Evolutionary conservation across 2,113 vertebrate species (phyloP).

Genomic region (Anthoscopus minutus): DNA sequence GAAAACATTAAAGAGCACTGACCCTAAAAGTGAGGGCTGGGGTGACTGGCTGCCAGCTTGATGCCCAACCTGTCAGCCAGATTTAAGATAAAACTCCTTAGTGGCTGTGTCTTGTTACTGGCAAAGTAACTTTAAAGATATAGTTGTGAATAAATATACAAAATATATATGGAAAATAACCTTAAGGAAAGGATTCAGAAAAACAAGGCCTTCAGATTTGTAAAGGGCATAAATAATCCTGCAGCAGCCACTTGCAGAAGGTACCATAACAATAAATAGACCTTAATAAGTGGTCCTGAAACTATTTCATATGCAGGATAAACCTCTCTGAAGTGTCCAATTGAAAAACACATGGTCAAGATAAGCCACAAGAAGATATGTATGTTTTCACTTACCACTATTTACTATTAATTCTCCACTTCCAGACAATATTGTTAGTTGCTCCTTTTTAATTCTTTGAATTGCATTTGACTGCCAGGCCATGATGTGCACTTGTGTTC

Average conservation of each 20-base stretch:
- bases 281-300: neutral
- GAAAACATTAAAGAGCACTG: neutral
- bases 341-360: neutral
- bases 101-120: neutral
- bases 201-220: neutral
- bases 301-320: neutral
- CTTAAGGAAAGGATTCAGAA: neutral
- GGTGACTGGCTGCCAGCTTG: neutral
- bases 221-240: neutral
- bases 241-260: neutral
- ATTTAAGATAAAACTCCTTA: neutral
- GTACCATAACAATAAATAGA: neutral
- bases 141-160: neutral
- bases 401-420: neutral
- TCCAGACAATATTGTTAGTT: neutral
- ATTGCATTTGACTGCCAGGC: neutral
- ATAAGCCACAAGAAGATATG: neutral
- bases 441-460: neutral
- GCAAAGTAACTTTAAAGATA: neutral
- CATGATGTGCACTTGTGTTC: neutral
- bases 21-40: neutral
- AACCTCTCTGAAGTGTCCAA: neutral
- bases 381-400: neutral
- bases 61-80: neutral
- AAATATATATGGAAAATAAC: neutral